A percentile compares a stretch with the other conserved stretches of the same genome.
Conservation (phyloP, 2,797 vertebrate genomes). For the Hoplostethus mediterraneus region DNA sequence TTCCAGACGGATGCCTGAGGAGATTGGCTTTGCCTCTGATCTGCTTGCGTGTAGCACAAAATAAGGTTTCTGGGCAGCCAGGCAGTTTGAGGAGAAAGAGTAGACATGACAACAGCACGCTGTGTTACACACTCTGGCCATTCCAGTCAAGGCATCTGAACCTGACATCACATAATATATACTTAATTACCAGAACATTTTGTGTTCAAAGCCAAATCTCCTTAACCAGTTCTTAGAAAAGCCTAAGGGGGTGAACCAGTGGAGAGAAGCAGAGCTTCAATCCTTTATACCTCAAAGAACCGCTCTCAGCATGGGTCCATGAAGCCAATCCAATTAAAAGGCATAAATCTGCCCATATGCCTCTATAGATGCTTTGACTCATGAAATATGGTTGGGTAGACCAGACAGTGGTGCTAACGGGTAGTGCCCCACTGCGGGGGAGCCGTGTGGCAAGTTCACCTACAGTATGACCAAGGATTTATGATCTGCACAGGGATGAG, state of each 20-base stretch:
- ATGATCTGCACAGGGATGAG: constrained; percentile 71
- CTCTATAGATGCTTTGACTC: constrained; percentile 71
- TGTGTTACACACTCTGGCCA: background rate
- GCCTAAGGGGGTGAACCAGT: constrained; percentile 27
- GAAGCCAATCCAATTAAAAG: constrained; percentile 81
- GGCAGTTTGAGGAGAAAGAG: constrained; percentile 20
- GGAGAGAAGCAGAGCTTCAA: constrained; percentile 45
- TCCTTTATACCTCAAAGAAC: constrained; percentile 69
- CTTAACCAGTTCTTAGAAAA: constrained; percentile 40
- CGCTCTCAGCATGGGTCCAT: constrained; percentile 60
- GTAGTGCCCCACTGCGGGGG: constrained; percentile 69
- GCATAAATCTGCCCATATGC: constrained; percentile 75
- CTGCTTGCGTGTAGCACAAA: constrained; percentile 33
- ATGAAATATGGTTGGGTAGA: constrained; percentile 71
- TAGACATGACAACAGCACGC: constrained; percentile 14
- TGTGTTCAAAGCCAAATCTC: constrained; percentile 34
- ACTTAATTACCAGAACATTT: constrained; percentile 42
- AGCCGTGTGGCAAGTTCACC: constrained; percentile 75
- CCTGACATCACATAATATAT: constrained; percentile 30
- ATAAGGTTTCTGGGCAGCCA: constrained; percentile 46
- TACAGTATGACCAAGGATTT: constrained; percentile 71
- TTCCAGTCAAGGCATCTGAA: constrained; percentile 18
- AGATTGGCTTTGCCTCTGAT: constrained; percentile 58
- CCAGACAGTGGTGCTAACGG: constrained; percentile 62
- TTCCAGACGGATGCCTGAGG: constrained; percentile 54